Base-by-base conservation (phyloP, 2,113 vertebrate genomes). In the Silurus glanis region DNA sequence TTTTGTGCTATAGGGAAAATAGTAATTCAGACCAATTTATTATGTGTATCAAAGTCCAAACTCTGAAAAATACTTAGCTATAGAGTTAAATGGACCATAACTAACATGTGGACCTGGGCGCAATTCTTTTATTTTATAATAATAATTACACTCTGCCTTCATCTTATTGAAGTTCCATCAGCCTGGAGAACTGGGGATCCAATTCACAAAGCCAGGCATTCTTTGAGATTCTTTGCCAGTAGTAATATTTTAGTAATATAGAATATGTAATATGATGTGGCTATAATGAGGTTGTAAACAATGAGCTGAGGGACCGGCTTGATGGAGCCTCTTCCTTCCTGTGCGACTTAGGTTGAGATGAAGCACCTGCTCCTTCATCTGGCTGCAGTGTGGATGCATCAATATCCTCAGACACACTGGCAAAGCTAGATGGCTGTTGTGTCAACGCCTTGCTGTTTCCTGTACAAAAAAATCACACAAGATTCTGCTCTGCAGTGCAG, bases 291-390 rank as follows among this genome's bases (percentile, higher is more conserved):
- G 62, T 67, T 66, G 64, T 66, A 66, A 64, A 79, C 72, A 23
- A 9, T 59, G 23, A 53, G 5, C 23, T 0, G 2, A 66, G 45
- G 5, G n/a, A 58, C 53, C 4, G 4, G 82, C 21, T 83, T 83
- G 53, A 58, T 59, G 67, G 53, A 59, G 67, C 67, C 82, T 74
- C 83, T 84, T 47, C 59, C 62, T 84, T 84, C 71, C 83, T 75
- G 71, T 10, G 23, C 14, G 28, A 47, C 45, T 47, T 55, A 61
- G 69, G 69, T 75, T 75, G 37, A 84, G 8, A 62, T 21, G 21
- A 84, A 74, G 83, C 56, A 84, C 47, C 28, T 21, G 17, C 56
- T 74, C 55, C 25, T 83, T 74, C 45, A 47, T 84, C 56, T 85
- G 84, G 84, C 53, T 80, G 53, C 14, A 49, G 49, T 80, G 8